Percentiles rank a stretch among this genome's conserved stretches.
These are phyloP conservation scores for Drepana falcataria DNA, from an alignment of 2,888 invertebrate species.

Conservation along the genomic window DNA sequence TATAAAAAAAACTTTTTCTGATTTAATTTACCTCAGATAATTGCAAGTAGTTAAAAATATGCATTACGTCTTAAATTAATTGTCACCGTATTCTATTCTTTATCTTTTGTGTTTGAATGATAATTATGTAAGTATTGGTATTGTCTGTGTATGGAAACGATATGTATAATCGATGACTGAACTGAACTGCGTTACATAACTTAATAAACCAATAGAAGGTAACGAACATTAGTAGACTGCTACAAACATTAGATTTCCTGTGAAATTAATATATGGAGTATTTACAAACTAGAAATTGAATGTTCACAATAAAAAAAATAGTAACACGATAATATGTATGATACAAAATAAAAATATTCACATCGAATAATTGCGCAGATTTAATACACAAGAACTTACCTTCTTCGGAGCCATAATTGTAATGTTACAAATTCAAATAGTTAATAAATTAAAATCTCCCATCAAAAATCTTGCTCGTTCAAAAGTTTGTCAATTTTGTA, in stretches of 20 bases:
- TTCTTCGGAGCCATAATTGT: conserved; percentile 62
- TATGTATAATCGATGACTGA: not conserved
- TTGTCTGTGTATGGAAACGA: not conserved
- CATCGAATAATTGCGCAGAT: not conserved
- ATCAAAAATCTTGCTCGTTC: conserved; percentile 18
- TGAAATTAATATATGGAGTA: too few relatives aligned
- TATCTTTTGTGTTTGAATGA: too few relatives aligned
- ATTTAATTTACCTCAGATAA: too few relatives aligned
- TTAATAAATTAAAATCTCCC: conserved; percentile 11
- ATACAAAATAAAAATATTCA: not conserved
- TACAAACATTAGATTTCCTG: too few relatives aligned
- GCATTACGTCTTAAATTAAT: too few relatives aligned
- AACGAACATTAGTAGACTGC: not conserved
- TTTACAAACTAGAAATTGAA: too few relatives aligned
- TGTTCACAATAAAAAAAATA: not conserved
- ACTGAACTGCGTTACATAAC: not conserved
- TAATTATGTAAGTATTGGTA: too few relatives aligned
- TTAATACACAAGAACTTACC: conserved; percentile 37
- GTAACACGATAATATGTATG: not conserved
- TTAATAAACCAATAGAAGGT: not conserved
- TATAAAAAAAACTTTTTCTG: too few relatives aligned
- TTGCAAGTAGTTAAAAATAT: too few relatives aligned
- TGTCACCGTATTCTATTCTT: too few relatives aligned
- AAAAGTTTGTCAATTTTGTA: conserved; percentile 49
- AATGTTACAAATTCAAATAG: conserved; percentile 10